Base-by-base conservation (phyloP, 2,797 vertebrate genomes). In the Protonibea diacanthus region DNA sequence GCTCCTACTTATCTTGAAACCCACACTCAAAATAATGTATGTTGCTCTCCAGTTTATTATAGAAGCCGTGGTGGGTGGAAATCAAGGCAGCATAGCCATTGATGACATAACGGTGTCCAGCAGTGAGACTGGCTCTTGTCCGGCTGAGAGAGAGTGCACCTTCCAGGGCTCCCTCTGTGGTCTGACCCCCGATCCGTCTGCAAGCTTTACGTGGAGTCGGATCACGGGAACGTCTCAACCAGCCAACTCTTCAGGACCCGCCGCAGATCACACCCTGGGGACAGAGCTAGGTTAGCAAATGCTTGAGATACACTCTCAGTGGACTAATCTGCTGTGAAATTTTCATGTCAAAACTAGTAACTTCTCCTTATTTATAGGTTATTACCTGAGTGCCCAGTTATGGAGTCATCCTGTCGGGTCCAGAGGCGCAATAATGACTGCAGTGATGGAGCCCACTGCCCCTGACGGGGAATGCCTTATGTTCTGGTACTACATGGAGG, bases 401-500 rank as follows among this genome's bases (percentile, higher is more conserved):
- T 95, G 94, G 95, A 86, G 67, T 45, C 86, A 91, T 15, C 76
- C 85, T 8, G 45, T 33, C 6, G 92, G 86, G 5, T 89, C 90
- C 67, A 89, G 49, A 78, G 87, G 59, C 0, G 62, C 86, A 2
- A 85, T 95, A 65, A 59, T 71, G 74, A 94, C 91, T 7, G 83
- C 82, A 12, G 45, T 82, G 59, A 85, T 93, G 85, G 87, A 91
- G 45, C 86, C 93, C 12, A 94, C 94, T 2, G 81, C 90, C 11
- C 48, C 63, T 55, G 85, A 86, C 0, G 93, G 94, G 14, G 94
- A 95, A 73, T 96, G 95, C 74, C 89, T 95, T 29, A 93, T 92
- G 77, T 96, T 96, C 86, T 96, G 94, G 94, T 96, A 94, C 84
- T 88, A 95, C 87, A 96, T 96, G 94, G 91, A 91, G 45, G 95